A percentile compares a stretch with the other conserved stretches of the same genome.
phyloP scores from a whole-genome alignment of 2,113 vertebrate genomes.

The Centropus bengalensis region DNA sequence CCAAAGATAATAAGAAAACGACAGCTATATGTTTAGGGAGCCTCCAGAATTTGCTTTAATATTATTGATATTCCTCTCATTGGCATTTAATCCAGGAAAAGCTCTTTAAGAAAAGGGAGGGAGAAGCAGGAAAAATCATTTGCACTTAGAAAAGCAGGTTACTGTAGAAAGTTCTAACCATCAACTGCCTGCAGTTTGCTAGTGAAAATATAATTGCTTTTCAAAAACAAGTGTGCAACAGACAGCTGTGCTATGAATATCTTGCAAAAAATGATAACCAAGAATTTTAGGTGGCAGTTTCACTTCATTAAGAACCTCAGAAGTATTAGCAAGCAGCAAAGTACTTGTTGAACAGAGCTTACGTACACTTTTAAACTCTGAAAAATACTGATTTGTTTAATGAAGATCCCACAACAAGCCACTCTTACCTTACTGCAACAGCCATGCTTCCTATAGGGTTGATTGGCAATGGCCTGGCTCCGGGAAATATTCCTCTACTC shows the following conservation, averaged over 20 bases:
- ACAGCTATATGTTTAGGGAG: background rate
- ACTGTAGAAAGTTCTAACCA: background rate
- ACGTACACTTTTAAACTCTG: background rate
- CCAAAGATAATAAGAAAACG: background rate
- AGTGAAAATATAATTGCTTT: background rate
- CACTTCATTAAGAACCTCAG: background rate
- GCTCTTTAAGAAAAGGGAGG: background rate
- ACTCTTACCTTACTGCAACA: constrained; percentile 88
- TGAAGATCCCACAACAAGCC: background rate
- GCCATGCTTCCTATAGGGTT: constrained; percentile 92
- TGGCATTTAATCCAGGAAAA: constrained; percentile 16
- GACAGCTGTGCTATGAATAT: background rate
- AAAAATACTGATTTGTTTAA: background rate
- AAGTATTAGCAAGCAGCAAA: background rate
- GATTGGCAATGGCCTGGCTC: constrained; percentile 92
- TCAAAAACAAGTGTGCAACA: background rate
- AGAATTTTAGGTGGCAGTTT: background rate
- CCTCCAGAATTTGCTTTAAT: background rate
- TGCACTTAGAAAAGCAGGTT: background rate
- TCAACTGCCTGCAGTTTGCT: background rate
- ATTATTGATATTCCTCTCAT: background rate
- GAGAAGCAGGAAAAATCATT: background rate
- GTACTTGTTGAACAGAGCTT: background rate
- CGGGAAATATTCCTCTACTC: constrained; percentile 93
- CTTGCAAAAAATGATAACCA: background rate